Conservation (phyloP, 2,888 invertebrate species). For the Lasioglossum figueresi region DNA sequence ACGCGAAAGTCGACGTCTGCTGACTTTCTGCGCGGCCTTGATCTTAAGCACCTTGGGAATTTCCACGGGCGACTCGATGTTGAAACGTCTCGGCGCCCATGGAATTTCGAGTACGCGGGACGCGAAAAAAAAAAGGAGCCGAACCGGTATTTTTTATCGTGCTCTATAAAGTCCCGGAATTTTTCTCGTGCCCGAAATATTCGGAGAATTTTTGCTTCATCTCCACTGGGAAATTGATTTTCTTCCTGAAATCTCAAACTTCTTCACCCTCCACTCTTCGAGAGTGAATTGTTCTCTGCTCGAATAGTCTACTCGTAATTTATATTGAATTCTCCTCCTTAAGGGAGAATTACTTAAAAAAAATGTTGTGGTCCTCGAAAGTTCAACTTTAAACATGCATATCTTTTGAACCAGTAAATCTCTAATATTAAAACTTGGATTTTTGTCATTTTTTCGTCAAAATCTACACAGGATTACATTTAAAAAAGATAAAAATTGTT, state of each 20-base stretch:
- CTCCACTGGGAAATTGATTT: not conserved
- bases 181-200: no score
- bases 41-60: conserved; percentile 59
- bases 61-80: conserved; percentile 42
- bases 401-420: no score
- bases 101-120: not conserved
- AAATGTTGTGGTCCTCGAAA: no score
- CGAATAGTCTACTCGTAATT: no score
- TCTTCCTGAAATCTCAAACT: not conserved
- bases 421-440: no score
- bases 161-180: no score
- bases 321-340: not conserved
- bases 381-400: no score
- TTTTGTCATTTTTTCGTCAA: no score
- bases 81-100: conserved; percentile 13
- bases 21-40: conserved; percentile 56
- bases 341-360: no score
- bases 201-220: no score
- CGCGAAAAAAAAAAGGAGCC: not conserved
- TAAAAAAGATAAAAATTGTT: no score
- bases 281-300: not conserved
- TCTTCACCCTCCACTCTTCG: not conserved
- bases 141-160: conserved; percentile 7
- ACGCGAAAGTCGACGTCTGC: conserved; percentile 38
- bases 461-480: no score